Base-by-base conservation (phyloP, 2,888 invertebrate genomes). In the Ferdinandea cuprea region DNA sequence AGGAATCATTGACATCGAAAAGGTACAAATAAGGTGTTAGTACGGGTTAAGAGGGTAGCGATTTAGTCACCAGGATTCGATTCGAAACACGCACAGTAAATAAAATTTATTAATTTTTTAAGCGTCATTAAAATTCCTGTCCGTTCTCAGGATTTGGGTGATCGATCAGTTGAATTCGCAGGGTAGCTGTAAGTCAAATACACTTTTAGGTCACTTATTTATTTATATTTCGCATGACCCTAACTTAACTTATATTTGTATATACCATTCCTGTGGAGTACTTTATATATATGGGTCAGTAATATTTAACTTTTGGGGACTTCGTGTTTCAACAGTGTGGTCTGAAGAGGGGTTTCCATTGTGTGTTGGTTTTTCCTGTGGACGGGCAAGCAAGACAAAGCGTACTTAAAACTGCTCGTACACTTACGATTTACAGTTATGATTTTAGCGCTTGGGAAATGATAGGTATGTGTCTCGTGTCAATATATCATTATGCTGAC, bases 261-360 rank as follows among this genome's bases (percentile, higher is more conserved):
- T 35, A 37, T 61, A 25, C 25, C 40, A 48, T 71, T 71, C 59
- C 40, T 61, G n/a, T 17, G 48, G 13, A 28, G 44, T 61, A n/a
- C n/a, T n/a, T n/a, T n/a, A n/a, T n/a, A n/a, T n/a, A 80, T 69
- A 52, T 80, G 76, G 76, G 80, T 80, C 68, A 80, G 69, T 58
- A 58, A 46, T 46, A 17, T 46, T 73, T n/a, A 44, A 35, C 1
- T 17, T 63, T 58, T 30, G 56, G 5, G 35, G 30, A 9, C 15
- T 32, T 3, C 6, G 19, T 28, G 25, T 37, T 28, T 35, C 28
- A 65, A 44, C 19, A 30, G 32, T 7, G 40, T 42, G 13, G 25
- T 28, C 8, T 35, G 30, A 6, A 15, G 13, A 32, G 6, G 0
- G 30, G 9, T 25, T 3, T 42, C 19, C 19, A 30, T 46, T 32